Evolutionary conservation across 2,797 vertebrate species (phyloP), one percentile per base, ranked within the genome.

Genomic region (Poecilia wingei): DNA sequence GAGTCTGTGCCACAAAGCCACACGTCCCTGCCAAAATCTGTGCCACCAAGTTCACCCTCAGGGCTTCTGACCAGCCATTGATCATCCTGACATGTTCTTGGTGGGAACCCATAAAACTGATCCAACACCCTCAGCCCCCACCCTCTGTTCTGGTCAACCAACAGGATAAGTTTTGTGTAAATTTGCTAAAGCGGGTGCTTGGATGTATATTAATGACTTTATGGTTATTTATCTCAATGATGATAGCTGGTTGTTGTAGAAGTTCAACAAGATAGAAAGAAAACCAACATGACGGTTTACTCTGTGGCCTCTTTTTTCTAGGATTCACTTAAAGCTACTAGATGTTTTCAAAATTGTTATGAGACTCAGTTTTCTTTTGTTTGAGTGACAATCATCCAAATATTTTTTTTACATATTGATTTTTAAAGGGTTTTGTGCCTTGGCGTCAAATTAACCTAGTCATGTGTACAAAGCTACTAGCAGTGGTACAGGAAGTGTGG

Each of bases 41-140:
- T 87, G 91, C 89, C 91, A 91, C 89, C 79, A 22, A 84, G 91
- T 91, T 94, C 91, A 92, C 82, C 90, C 89, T 86, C 61, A 3
- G 83, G 88, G 91, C 87, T 92, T 85, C 92, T 87, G 89, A 92
- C 86, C 87, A 84, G 80, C 94, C 92, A 95, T 96, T 95, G 90
- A 96, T 95, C 94, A 95, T 93, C 81, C 79, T 94, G 95, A 95
- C 94, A 92, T 95, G 93, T 95, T 95, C 93, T 95, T 96, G 95
- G 95, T 93, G 87, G 80, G 78, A 8, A 49, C 93, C 93, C 94
- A 95, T 87, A 83, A 83, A 74, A 82, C 77, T 89, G 81, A 87
- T 91, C 90, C 89, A 91, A 91, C 86, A 89, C 75, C 80, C 79
- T 76, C 72, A 25, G 7, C 71, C 4, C 72, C 1, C 20, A 1